Conservation (phyloP, 2,888 invertebrate genomes). For the Quadriops clusia region DNA sequence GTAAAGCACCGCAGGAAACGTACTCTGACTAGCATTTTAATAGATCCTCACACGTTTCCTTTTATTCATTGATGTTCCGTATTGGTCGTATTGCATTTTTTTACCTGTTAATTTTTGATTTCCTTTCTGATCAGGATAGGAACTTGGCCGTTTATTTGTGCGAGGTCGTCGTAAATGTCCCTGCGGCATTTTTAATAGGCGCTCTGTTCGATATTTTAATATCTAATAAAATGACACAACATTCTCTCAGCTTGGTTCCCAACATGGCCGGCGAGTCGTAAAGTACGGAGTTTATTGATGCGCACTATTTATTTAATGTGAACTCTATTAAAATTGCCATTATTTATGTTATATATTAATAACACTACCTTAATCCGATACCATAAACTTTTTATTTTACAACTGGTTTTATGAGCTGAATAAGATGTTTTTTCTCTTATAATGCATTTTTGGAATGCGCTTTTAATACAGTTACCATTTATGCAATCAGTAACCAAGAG, state of each 20-base stretch:
- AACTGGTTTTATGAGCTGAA: slow-evolving; percentile 16
- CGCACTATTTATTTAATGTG: slow-evolving; percentile 20
- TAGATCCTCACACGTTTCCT: too few species aligned
- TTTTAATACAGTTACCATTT: too few species aligned
- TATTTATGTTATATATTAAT: slow-evolving; percentile 18
- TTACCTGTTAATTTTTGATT: too few species aligned
- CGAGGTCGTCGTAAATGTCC: slow-evolving; percentile 26
- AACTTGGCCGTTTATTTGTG: slow-evolving; percentile 12
- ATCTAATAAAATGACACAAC: slow-evolving; percentile 32
- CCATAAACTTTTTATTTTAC: slow-evolving; percentile 15
- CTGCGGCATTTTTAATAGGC: slow-evolving; percentile 29
- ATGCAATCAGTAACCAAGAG: too few species aligned
- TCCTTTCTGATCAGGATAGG: too few species aligned
- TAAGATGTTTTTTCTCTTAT: too few species aligned
- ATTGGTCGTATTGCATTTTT: too few species aligned
- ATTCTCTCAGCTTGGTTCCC: slow-evolving; percentile 31
- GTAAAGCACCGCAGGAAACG: too few species aligned
- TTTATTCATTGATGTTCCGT: too few species aligned
- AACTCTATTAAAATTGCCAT: slow-evolving; percentile 21
- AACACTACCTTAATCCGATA: slow-evolving; percentile 17
- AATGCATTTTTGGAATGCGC: too few species aligned
- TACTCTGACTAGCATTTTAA: too few species aligned
- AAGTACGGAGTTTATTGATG: slow-evolving; percentile 27
- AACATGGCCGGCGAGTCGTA: slow-evolving; percentile 25
- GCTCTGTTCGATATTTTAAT: slow-evolving; percentile 31